phyloP scores from a whole-genome alignment of 2,113 vertebrate species.

The Corvus hawaiiensis region DNA sequence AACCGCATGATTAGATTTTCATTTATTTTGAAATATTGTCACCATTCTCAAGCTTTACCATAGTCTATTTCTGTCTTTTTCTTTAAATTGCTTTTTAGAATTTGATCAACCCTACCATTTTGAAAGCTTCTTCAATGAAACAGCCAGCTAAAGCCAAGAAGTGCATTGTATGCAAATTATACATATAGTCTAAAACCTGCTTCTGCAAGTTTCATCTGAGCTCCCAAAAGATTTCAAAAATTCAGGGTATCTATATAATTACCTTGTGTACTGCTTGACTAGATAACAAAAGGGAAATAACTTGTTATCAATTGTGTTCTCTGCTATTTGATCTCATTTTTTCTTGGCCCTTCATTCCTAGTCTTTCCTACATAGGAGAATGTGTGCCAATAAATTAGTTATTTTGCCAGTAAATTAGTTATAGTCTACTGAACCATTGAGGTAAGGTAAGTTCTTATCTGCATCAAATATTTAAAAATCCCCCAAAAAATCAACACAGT shows the following conservation, averaged over 20 bases:
- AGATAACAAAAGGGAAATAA: not conserved
- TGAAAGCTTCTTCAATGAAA: not conserved
- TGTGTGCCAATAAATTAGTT: not conserved
- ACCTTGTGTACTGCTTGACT: not conserved
- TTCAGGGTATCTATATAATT: not conserved
- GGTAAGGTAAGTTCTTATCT: not conserved
- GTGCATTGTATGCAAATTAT: not conserved
- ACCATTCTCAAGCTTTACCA: not conserved
- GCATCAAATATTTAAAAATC: not conserved
- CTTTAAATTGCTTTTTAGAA: not conserved
- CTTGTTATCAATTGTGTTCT: not conserved
- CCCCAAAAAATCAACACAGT: not conserved
- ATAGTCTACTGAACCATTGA: not conserved
- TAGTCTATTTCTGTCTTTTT: not conserved
- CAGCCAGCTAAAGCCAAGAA: not conserved
- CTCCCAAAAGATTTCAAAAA: not conserved
- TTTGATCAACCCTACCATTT: not conserved
- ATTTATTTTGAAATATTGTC: not conserved
- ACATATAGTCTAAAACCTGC: not conserved
- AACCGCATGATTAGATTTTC: not conserved
- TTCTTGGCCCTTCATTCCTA: not conserved
- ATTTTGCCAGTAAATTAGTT: not conserved
- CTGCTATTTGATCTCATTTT: not conserved
- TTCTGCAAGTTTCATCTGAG: not conserved
- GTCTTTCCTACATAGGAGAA: not conserved